Evolutionary conservation across 1,140 invertebrate genomes (phyloP), one percentile per base, ranked within the genome.

Genomic region (Macrotrachela quadricornifera): DNA sequence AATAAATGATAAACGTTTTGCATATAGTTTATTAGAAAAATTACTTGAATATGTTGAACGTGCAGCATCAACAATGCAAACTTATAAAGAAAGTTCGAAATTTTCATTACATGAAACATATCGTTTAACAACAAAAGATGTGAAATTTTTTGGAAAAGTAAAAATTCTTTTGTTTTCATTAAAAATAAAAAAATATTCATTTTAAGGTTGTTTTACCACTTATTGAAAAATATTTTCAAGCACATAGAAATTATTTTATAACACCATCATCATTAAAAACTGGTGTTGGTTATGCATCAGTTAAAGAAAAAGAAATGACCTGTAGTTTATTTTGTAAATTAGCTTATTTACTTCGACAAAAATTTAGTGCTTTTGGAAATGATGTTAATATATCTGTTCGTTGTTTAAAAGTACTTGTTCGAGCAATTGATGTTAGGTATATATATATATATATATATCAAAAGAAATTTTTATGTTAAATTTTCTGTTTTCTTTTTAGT

Each of bases 281-380:
- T 58, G 85, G 85, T 55, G 77, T 86, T 0, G 86, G 88, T 0
- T 85, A 85, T 1, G 91, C 92, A 1, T 95, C 90, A 47, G 73
- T 95, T 42, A 95, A 92, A 65, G 94, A 99, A 68, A 99, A 99
- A 64, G 92, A 99, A 75, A 96, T 97, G 91, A 87, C 96, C 1
- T 90, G 90, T 1, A 80, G 77, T 60, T 65, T 99, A 50, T 99
- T 99, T 71, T 97, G 92, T 61, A 96, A 96, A 66, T 68, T 99
- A 50, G 88, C 91, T 0, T 83, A 79, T 60, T 72, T 97, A 12
- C 64, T 99, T 14, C 76, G 94, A 59, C 82, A 82, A 12, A 82
- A 87, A 60, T 72, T 96, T 50, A 79, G 82, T 48, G 90, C 91
- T 0, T 96, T 99, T 72, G 91, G 92, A 13, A 83, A 85, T 42